A percentile compares a stretch with the other conserved stretches of the same genome.
Conservation (phyloP, 2,113 vertebrate species). For the Theropithecus gelada region DNA sequence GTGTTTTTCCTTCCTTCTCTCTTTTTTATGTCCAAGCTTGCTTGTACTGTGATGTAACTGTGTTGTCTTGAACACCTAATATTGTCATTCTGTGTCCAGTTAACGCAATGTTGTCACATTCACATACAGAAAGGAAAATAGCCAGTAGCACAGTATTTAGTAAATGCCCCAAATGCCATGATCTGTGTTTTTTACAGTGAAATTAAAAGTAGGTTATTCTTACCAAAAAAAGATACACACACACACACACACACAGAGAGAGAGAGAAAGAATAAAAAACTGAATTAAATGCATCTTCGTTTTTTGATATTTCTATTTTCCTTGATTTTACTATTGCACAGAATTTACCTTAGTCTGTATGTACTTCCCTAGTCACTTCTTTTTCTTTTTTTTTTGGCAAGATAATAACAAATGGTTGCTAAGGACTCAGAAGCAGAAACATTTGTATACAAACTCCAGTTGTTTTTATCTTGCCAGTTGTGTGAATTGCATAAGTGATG, state of each 20-base stretch:
- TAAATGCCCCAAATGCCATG: not conserved
- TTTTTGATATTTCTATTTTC: not conserved
- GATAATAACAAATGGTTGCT: not conserved
- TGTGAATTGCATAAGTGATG: not conserved
- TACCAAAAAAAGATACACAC: not conserved
- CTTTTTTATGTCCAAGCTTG: not conserved
- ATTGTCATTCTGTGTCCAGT: not conserved
- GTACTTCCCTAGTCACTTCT: not conserved
- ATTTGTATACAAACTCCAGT: not conserved
- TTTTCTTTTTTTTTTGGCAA: not conserved
- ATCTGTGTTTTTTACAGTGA: not conserved
- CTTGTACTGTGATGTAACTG: not conserved
- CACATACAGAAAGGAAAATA: not conserved
- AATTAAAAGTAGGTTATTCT: not conserved
- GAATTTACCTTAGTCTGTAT: not conserved
- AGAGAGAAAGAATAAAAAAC: no score
- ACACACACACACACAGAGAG: no score
- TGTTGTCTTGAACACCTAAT: not conserved
- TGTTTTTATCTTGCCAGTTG: not conserved
- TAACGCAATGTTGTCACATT: not conserved
- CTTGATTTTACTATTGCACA: not conserved
- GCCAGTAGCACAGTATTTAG: not conserved
- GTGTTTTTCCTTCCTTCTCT: not conserved
- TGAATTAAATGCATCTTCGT: not conserved
- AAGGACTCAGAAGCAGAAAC: not conserved